phyloP scores from a whole-genome alignment of 2,888 invertebrate species.

The Petrophora chlorosata region DNA sequence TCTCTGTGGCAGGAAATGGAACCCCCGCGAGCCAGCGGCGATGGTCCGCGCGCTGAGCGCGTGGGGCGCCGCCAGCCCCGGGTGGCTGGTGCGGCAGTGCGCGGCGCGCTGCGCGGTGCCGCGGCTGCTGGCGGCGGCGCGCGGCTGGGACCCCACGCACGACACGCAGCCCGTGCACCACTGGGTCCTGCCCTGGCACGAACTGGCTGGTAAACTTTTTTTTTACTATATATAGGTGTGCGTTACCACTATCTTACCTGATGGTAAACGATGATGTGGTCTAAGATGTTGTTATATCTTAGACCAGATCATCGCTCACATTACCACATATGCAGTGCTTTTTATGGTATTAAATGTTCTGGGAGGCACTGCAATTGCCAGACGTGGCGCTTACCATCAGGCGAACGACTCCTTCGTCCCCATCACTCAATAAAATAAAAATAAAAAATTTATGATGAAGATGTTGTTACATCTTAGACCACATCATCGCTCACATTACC shows the following conservation, averaged over 20 bases:
- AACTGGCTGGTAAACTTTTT: conserved; percentile 86
- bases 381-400: no score
- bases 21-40: conserved; percentile 90
- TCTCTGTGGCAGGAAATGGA: conserved; percentile 86
- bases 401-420: no score
- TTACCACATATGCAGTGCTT: no score
- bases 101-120: conserved; percentile 93
- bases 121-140: conserved; percentile 88
- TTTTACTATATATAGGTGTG: not conserved
- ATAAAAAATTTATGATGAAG: no score
- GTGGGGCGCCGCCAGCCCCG: conserved; percentile 92
- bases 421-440: no score
- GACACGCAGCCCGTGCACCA: conserved; percentile 97
- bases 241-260: not conserved
- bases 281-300: no score
- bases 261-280: not conserved
- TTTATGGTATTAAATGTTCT: no score
- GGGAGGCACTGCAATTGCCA: no score
- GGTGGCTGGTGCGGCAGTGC: conserved; percentile 92
- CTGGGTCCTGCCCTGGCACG: conserved; percentile 99
- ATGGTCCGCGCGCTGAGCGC: conserved; percentile 91
- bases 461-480: no score
- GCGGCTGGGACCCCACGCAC: conserved; percentile 97
- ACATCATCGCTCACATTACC: no score
- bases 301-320: no score